Conservation (phyloP, 1,140 invertebrate genomes). For the Aphaenogaster floridana region DNA sequence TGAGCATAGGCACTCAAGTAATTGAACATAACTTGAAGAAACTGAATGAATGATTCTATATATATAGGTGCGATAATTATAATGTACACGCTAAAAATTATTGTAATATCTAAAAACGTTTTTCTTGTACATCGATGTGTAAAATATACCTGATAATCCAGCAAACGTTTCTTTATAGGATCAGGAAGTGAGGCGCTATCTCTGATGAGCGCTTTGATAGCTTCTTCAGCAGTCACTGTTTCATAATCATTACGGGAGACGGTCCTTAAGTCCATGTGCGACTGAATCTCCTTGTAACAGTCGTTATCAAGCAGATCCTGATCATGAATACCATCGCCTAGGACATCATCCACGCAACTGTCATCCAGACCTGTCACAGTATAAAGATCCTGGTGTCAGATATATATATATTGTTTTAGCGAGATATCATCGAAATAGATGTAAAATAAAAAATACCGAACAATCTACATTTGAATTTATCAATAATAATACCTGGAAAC, state of each 20-base stretch:
- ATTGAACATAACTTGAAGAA: constrained; percentile 9
- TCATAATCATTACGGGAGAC: constrained; percentile 74
- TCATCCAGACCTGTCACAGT: constrained; percentile 82
- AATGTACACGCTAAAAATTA: neutral
- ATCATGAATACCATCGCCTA: constrained; percentile 85
- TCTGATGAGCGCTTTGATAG: constrained; percentile 85
- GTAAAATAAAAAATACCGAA: neutral
- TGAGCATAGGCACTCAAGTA: neutral
- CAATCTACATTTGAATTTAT: neutral
- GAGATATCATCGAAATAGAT: neutral
- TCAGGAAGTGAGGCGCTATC: constrained; percentile 88
- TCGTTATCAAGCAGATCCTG: constrained; percentile 85
- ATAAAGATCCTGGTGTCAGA: neutral
- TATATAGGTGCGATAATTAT: neutral
- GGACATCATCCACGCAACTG: constrained; percentile 85
- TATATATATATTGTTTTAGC: constrained; percentile 17
- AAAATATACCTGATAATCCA: constrained; percentile 80
- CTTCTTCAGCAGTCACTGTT: constrained; percentile 81
- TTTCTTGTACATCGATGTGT: neutral
- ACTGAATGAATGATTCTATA: constrained; percentile 27
- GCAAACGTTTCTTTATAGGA: constrained; percentile 83
- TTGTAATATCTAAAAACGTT: neutral
- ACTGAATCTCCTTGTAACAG: constrained; percentile 84
- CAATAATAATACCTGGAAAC: constrained; percentile 78
- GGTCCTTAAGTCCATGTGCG: constrained; percentile 80